phyloP scores from a whole-genome alignment of 2,888 invertebrate genomes.

The Mimas tiliae region DNA sequence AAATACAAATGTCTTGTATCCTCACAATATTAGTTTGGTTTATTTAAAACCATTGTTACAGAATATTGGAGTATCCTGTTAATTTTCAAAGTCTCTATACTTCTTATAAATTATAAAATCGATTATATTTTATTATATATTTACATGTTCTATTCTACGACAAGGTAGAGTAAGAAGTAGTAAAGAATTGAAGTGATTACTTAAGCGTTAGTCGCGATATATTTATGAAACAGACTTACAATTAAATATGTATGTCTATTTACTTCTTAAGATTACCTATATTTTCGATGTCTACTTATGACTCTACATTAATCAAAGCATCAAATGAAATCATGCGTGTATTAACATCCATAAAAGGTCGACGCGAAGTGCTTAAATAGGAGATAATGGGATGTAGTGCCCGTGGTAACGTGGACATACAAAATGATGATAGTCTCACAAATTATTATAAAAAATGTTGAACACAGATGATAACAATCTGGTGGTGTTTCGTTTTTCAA shows the following conservation, averaged over 20 bases:
- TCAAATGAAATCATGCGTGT: constrained; percentile 36
- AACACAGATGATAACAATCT: constrained; percentile 75
- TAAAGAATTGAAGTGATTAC: constrained; percentile 53
- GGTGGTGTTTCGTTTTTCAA: constrained; percentile 70
- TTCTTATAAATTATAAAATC: constrained; percentile 80
- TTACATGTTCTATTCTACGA: constrained; percentile 84
- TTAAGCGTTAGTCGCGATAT: constrained; percentile 50
- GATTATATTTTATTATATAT: constrained; percentile 63
- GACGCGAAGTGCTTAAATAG: constrained; percentile 53
- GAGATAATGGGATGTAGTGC: constrained; percentile 33
- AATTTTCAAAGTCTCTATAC: constrained; percentile 44
- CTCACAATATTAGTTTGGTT: constrained; percentile 26
- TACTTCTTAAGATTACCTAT: constrained; percentile 46
- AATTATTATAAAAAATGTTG: constrained; percentile 42
- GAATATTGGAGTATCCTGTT: constrained; percentile 23
- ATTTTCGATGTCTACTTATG: constrained; percentile 63
- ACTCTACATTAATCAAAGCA: constrained; percentile 51
- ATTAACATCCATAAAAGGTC: constrained; percentile 35
- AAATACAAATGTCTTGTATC: constrained; percentile 29
- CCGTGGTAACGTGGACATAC: not conserved
- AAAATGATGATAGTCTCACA: not conserved
- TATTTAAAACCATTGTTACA: constrained; percentile 20
- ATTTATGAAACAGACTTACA: constrained; percentile 48
- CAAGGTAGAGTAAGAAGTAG: constrained; percentile 58
- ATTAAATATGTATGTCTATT: constrained; percentile 37